Percentiles rank a stretch among this genome's conserved stretches.
Evolutionary conservation across 2,797 vertebrate species (phyloP).

Genomic region (Oceanodroma leucorhoa): DNA sequence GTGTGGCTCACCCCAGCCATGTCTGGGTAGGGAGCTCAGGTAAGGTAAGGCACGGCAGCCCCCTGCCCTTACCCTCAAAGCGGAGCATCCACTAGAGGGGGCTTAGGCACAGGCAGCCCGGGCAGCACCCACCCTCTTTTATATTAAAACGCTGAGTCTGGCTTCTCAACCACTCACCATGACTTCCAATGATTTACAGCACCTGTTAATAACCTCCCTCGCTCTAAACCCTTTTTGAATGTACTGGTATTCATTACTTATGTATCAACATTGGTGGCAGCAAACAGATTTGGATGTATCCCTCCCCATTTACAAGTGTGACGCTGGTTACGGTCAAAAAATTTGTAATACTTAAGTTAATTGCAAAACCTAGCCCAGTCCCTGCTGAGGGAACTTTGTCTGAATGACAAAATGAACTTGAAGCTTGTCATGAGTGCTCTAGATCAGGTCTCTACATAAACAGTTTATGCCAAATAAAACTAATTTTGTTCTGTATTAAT

Average conservation of each 20-base stretch:
- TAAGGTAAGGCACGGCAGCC: neutral
- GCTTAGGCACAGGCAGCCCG: fast-evolving
- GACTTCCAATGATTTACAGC: neutral
- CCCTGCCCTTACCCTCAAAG: neutral
- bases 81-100: neutral
- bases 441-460: neutral
- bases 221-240: neutral
- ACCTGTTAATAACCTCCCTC: neutral
- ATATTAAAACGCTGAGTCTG: neutral
- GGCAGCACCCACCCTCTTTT: neutral
- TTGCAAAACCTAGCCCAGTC: neutral
- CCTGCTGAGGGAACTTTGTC: neutral
- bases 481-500: neutral
- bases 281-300: neutral
- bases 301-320: neutral
- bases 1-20: fast-evolving
- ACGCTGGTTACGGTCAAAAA: neutral
- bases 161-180: neutral
- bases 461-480: neutral
- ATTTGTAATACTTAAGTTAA: neutral
- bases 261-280: neutral
- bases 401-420: neutral
- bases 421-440: neutral
- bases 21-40: neutral
- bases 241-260: neutral